Base-by-base conservation (phyloP, 1,140 invertebrate genomes). In the Eriocheir sinensis region DNA sequence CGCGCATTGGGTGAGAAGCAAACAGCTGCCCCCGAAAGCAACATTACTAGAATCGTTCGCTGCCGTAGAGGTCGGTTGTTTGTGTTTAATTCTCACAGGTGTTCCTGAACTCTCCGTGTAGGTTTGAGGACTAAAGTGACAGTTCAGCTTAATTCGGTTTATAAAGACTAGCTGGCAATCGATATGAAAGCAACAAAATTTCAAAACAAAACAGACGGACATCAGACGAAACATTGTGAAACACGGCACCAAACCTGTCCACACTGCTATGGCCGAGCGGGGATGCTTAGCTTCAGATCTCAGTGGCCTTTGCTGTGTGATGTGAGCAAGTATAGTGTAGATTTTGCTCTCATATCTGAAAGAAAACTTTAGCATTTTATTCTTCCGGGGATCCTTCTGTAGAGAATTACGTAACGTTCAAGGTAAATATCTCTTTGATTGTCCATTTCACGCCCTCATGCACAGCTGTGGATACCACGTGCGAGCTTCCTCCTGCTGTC, bases 271-370 rank as follows among this genome's bases (percentile, higher is more conserved):
- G 83, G 81, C 83, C 92, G 92, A 60, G 92, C 92, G 92, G 92
- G 92, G 92, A 93, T 93, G 92, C 92, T 93, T 93, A 93, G 81
- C 92, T 93, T 88, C 92, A 86, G 81, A 93, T 93, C 92, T 93
- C 92, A 93, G 92, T 93, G 83, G 80, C 81, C 44, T 93, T 93
- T 93, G 83, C 32, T 44, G 40, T 44, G 92, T 93, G 92, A 86
- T 40, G 92, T 93, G 92, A 53, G 81, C 41, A 88, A 86, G 44
- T 93, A 48, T 88, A 44, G 30, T 86, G 92, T 93, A 41, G 12
- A 60, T 85, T 93, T 91, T 48, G 44, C 81, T 86, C 83, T 88
- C 81, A 86, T 48, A 36, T 86, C 6, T 32, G 44, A 21, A 36
- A n/a, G 32, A 85, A 88, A 60, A 17, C 72, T 21, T n/a, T 80